Evolutionary conservation across 2,797 vertebrate genomes (phyloP).

Genomic region (Notolabrus celidotus): DNA sequence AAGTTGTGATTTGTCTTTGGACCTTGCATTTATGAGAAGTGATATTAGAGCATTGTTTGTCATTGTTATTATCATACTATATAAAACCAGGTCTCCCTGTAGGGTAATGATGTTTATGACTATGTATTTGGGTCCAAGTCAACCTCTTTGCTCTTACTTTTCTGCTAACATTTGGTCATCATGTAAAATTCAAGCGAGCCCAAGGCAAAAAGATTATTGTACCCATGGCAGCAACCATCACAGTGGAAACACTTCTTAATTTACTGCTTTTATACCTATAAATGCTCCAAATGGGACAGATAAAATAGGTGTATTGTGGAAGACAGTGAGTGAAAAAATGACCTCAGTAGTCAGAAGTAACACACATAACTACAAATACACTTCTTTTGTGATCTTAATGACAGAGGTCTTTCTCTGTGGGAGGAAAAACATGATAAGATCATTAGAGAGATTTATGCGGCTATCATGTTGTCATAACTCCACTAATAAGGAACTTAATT

Average conservation of each 20-base stretch:
- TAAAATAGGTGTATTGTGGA: conserved; percentile 50
- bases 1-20: conserved; percentile 69
- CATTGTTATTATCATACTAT: conserved; percentile 61
- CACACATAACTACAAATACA: conserved; percentile 21
- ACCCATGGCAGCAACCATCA: conserved; percentile 55
- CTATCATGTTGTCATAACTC: conserved; percentile 39
- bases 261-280: conserved; percentile 48
- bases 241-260: conserved; percentile 67
- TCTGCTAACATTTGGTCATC: conserved; percentile 59
- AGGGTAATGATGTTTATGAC: conserved; percentile 69
- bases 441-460: conserved; percentile 8
- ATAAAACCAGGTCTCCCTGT: conserved; percentile 59
- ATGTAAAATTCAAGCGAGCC: conserved; percentile 65
- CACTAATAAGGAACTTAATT: conserved; percentile 51
- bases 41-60: conserved; percentile 66
- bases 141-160: conserved; percentile 47
- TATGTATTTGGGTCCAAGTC: conserved; percentile 49
- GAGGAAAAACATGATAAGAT: conserved; percentile 19
- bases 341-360: conserved; percentile 39
- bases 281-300: conserved; percentile 59
- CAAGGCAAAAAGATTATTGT: conserved; percentile 55
- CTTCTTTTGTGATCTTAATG: conserved; percentile 13
- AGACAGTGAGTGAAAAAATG: conserved; percentile 26
- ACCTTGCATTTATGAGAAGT: conserved; percentile 56
- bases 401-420: conserved; percentile 11